phyloP scores from a whole-genome alignment of 1,140 invertebrate genomes.

The Euglossa dilemma region DNA sequence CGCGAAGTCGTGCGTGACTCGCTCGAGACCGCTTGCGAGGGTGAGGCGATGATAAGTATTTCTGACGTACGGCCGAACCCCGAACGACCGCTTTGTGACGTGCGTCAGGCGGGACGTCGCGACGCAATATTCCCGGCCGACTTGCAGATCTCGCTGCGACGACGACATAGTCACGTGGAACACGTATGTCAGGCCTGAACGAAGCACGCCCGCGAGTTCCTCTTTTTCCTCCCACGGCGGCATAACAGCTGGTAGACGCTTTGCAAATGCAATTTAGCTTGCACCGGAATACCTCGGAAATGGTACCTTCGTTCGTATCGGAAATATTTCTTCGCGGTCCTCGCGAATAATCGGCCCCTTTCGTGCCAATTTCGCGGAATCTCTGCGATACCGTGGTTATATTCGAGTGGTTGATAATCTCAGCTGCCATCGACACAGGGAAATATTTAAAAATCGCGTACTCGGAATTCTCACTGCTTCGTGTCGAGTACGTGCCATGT shows the following conservation, averaged over 20 bases:
- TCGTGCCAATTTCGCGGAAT: not conserved
- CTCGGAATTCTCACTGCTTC: too few relatives aligned
- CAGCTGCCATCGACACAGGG: too few relatives aligned
- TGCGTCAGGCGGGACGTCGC: not conserved
- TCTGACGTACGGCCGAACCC: conserved; percentile 7
- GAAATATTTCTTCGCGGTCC: not conserved
- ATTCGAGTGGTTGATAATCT: not conserved
- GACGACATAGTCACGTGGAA: not conserved
- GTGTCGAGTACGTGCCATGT: too few relatives aligned
- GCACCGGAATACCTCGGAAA: not conserved
- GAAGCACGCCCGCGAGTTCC: not conserved
- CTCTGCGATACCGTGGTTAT: too few relatives aligned
- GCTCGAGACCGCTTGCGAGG: not conserved
- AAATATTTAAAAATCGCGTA: too few relatives aligned
- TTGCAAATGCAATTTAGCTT: conserved; percentile 1
- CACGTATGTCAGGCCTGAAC: not conserved
- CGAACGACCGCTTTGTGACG: conserved; percentile 26
- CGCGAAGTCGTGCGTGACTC: conserved; percentile 30
- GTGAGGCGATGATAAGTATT: conserved; percentile 40
- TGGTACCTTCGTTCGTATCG: not conserved
- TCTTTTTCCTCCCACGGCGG: not conserved
- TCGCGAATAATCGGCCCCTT: not conserved
- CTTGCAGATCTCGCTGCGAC: not conserved
- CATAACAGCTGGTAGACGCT: conserved; percentile 6
- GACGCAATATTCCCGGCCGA: not conserved